A percentile compares a stretch with the other conserved stretches of the same genome.
Evolutionary conservation across 2,797 vertebrate genomes (phyloP).

Genomic region (Myotis planiceps): DNA sequence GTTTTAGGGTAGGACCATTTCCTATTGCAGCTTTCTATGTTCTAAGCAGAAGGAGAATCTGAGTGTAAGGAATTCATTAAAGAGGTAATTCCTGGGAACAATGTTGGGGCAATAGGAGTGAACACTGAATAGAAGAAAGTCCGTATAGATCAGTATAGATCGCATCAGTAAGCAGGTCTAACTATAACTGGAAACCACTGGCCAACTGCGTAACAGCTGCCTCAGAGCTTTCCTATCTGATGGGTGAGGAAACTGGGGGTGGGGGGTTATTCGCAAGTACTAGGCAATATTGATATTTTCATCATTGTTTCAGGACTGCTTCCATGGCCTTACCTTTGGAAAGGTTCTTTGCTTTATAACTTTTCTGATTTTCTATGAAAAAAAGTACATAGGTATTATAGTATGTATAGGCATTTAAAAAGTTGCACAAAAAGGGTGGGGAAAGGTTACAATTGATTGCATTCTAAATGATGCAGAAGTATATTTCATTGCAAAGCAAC

Average conservation of each 20-base stretch:
- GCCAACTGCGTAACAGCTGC: no score
- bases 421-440: neutral
- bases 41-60: neutral
- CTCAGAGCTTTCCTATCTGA: neutral
- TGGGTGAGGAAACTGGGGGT: fast-evolving
- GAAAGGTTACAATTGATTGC: neutral
- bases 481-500: neutral
- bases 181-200: neutral
- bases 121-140: neutral
- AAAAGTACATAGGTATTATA: neutral
- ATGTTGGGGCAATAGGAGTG: neutral
- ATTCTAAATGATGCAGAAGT: neutral
- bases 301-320: neutral
- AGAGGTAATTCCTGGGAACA: neutral
- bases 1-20: neutral
- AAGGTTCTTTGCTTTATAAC: neutral
- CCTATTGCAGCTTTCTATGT: neutral
- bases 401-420: neutral
- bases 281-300: neutral
- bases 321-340: neutral
- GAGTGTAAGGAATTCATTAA: neutral
- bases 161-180: fast-evolving
- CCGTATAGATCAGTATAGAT: no score
- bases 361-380: neutral
- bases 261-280: neutral